These are phyloP conservation scores for Scaptomyza flava DNA, from an alignment of 2,888 invertebrate genomes.

Conservation along the genomic window DNA sequence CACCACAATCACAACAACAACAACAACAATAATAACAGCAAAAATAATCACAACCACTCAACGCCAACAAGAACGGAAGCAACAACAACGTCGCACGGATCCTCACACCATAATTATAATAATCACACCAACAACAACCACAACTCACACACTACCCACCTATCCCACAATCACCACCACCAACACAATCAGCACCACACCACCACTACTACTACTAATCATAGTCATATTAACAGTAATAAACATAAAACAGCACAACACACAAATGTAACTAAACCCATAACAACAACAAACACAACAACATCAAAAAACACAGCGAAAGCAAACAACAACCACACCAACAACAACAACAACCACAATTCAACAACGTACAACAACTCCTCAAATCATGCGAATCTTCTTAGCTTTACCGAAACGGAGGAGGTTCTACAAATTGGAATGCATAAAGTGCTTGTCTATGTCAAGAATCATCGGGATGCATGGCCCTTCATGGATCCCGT, in stretches of 20 bases:
- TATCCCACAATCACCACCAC: slow-evolving; percentile 18
- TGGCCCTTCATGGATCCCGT: slow-evolving; percentile 98
- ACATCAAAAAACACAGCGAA: slow-evolving; percentile 18
- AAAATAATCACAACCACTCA: slow-evolving; percentile 54
- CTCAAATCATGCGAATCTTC: slow-evolving; percentile 84
- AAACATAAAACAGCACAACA: slow-evolving; percentile 53
- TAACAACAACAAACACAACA: slow-evolving; percentile 47
- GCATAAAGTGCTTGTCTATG: slow-evolving; percentile 95
- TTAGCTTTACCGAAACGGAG: slow-evolving; percentile 91
- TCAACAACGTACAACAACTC: slow-evolving; percentile 79
- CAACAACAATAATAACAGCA: slow-evolving; percentile 48
- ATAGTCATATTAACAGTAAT: slow-evolving; percentile 60
- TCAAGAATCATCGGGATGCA: slow-evolving; percentile 95
- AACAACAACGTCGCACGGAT: slow-evolving; percentile 66
- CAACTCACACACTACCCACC: slow-evolving; percentile 42
- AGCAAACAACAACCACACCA: not conserved
- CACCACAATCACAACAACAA: slow-evolving; percentile 58
- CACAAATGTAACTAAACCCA: slow-evolving; percentile 39
- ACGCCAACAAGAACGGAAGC: slow-evolving; percentile 54
- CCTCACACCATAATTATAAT: slow-evolving; percentile 29
- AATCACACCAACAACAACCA: slow-evolving; percentile 24
- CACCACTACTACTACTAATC: slow-evolving; percentile 22
- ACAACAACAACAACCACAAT: slow-evolving; percentile 59
- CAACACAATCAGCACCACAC: slow-evolving; percentile 15
- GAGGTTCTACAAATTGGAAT: slow-evolving; percentile 95